Evolutionary conservation across 92 coral and sea anemone species (phyloP).

Genomic region (Parazoanthus atlanticus): DNA sequence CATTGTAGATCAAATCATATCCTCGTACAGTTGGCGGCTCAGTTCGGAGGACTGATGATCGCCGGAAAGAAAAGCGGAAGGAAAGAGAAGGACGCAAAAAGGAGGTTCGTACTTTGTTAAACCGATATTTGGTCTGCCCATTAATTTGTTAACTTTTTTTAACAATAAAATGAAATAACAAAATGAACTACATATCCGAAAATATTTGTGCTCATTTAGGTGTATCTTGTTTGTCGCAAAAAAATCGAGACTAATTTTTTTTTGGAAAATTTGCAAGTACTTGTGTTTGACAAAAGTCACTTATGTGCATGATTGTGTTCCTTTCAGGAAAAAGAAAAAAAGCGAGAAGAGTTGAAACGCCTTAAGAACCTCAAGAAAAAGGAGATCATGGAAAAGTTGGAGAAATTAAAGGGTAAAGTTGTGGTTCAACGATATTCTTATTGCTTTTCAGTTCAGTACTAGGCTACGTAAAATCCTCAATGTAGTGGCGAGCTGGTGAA

Average conservation of each 20-base stretch:
- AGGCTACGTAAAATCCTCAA: no score
- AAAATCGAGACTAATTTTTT: background rate
- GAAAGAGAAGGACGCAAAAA: constrained; percentile 76
- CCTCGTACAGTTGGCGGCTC: constrained; percentile 91
- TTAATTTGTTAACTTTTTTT: background rate
- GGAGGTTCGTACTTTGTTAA: constrained; percentile 57
- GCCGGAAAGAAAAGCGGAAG: constrained; percentile 85
- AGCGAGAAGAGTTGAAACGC: constrained; percentile 88
- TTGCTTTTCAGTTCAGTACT: background rate
- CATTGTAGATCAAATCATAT: constrained; percentile 79
- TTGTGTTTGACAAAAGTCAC: background rate
- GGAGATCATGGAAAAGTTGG: constrained; percentile 93
- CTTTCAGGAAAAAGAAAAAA: constrained; percentile 91
- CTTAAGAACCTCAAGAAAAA: constrained; percentile 92
- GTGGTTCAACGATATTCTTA: background rate
- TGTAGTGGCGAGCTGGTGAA: background rate
- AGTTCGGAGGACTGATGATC: constrained; percentile 83
- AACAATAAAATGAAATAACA: background rate
- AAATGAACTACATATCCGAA: no score
- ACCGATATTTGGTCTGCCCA: background rate
- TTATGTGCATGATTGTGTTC: background rate
- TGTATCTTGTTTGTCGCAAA: background rate
- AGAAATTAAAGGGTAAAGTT: constrained; percentile 82
- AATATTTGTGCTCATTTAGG: background rate
- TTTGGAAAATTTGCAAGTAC: background rate